Conservation (phyloP, 2,797 vertebrate species). For the Moxostoma hubbsi region DNA sequence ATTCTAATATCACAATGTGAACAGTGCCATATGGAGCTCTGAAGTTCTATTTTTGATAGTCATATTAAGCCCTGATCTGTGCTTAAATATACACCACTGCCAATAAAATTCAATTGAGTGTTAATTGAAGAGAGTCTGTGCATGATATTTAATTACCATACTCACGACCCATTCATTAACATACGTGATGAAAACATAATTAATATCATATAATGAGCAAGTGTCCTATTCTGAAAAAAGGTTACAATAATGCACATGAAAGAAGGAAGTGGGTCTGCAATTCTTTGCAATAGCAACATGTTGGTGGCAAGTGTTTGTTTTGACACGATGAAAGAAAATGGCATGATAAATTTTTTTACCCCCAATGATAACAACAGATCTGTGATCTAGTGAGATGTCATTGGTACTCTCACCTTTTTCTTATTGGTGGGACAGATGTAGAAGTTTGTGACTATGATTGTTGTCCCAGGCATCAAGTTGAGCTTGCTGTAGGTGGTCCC, state of each 20-base stretch:
- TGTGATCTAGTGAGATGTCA: not conserved
- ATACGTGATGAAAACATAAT: conserved; percentile 1
- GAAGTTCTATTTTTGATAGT: conserved; percentile 7
- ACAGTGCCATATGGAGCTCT: conserved; percentile 9
- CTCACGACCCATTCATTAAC: conserved; percentile 17
- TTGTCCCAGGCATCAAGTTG: conserved; percentile 90
- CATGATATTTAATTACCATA: not conserved
- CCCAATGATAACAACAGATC: no score
- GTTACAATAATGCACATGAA: not conserved
- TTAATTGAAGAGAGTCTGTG: conserved; percentile 2
- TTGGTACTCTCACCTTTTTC: conserved; percentile 86
- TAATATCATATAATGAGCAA: not conserved
- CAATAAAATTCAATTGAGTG: conserved; percentile 16
- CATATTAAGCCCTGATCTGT: conserved; percentile 18
- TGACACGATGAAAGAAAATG: no score
- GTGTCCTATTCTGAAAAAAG: not conserved
- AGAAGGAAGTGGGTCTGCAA: not conserved
- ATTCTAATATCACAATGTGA: conserved; percentile 12
- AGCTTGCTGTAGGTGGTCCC: conserved; percentile 94
- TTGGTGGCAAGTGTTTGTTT: no score
- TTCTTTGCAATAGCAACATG: no score
- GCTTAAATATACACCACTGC: conserved; percentile 10
- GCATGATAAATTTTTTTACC: no score
- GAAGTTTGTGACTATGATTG: conserved; percentile 93
- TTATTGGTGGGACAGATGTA: conserved; percentile 97